Evolutionary conservation across 2,113 vertebrate genomes (phyloP), one percentile per base, ranked within the genome.

Genomic region (Tympanuchus pallidicinctus): DNA sequence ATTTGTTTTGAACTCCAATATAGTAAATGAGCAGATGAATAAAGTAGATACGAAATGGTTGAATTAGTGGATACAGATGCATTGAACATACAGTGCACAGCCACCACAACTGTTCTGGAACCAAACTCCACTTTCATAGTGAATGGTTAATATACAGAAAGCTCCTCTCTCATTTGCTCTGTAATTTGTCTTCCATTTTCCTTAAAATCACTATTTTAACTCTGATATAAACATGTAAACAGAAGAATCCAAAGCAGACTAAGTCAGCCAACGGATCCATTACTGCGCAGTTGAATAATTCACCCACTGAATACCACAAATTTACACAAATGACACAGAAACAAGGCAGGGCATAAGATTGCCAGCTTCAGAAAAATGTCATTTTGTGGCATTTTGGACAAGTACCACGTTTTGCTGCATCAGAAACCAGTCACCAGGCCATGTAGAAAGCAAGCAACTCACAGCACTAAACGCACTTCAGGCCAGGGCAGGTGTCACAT

Each of bases 21-120:
- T 13, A 73, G 30, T 22, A 2, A 74, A 34, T 48, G 67, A 38
- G 22, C 4, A 3, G 59, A 2, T 1, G 83, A 76, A 61, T 36
- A 30, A 43, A 67, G 64, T 6, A 73, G 20, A 24, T 27, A 70
- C 11, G 34, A 10, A 64, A 67, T 0, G 12, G 30, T 52, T 65
- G 75, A 47, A 47, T 21, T 25, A 27, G 15, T 9, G 42, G 10
- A 28, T 20, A 57, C 6, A 56, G 22, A 20, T 6, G 59, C 5
- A 27, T 13, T 30, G 38, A 0, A 27, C 0, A 43, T 6, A 8
- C 45, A 27, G 36, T 3, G 32, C 0, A 14, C n/a, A 83, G 30
- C 15, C 13, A 71, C 13, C 2, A 1, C 6, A 5, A 32, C 28
- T 66, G 17, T 7, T 24, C 7, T 18, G 22, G 25, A 78, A 67